Evolutionary conservation across 64 coral and sea anemone species (phyloP).

Genomic region (Exaiptasia diaphana): DNA sequence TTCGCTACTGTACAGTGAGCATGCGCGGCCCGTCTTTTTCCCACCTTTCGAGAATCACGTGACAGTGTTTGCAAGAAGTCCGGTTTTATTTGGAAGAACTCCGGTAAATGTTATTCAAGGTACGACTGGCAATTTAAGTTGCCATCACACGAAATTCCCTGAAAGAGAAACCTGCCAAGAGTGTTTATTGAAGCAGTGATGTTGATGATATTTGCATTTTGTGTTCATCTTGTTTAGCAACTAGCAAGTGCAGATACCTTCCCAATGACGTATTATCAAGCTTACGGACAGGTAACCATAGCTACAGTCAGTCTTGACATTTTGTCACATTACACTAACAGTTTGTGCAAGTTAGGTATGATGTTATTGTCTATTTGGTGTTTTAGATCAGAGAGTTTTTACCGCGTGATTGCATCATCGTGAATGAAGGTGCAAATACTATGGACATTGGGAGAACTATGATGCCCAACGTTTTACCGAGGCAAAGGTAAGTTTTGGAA

Average conservation of each 20-base stretch:
- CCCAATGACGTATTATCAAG: conserved; percentile 92
- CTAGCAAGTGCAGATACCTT: conserved; percentile 57
- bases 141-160: too few species aligned
- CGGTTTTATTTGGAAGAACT: neutral
- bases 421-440: conserved; percentile 97
- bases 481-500: conserved; percentile 49
- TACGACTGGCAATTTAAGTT: too few species aligned
- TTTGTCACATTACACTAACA: neutral
- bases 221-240: conserved; percentile 27
- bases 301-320: neutral
- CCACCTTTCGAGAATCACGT: too few species aligned
- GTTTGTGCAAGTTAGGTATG: neutral
- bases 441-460: conserved; percentile 97
- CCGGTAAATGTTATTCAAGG: neutral
- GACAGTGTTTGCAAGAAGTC: neutral
- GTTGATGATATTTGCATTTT: neutral
- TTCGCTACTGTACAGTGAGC: neutral
- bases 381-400: conserved; percentile 73
- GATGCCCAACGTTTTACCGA: conserved; percentile 73
- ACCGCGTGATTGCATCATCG: conserved; percentile 65
- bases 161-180: neutral
- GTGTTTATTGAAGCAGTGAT: neutral
- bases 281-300: conserved; percentile 74
- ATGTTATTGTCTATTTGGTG: neutral
- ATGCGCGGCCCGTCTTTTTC: too few species aligned